These are phyloP conservation scores for Musca vetustissima DNA, from an alignment of 1,140 invertebrate genomes.

Conservation along the genomic window DNA sequence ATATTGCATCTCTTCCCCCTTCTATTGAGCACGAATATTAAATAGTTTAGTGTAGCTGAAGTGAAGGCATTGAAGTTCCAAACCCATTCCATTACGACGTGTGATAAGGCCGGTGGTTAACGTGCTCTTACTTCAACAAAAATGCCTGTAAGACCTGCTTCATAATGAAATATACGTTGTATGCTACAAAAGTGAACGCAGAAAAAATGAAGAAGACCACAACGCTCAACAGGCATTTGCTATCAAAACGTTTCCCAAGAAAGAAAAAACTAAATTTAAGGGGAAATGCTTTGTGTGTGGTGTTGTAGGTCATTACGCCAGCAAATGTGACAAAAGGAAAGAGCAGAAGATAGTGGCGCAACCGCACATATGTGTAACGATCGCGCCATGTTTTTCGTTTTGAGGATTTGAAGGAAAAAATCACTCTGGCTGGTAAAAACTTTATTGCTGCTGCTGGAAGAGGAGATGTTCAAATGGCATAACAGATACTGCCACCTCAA, in stretches of 20 bases:
- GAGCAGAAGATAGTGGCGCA: not conserved
- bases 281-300: constrained; percentile 5
- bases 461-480: constrained; percentile 2
- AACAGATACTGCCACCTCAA: not conserved
- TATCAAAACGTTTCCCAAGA: not conserved
- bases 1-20: too few species aligned
- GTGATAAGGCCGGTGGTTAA: too few species aligned
- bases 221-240: not conserved
- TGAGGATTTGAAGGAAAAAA: not conserved
- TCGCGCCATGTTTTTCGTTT: not conserved
- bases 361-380: constrained; percentile 11
- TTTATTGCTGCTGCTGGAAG: not conserved
- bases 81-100: too few species aligned
- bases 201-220: not conserved
- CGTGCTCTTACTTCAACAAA: too few species aligned
- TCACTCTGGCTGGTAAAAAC: not conserved
- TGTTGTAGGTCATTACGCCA: not conserved
- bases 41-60: too few species aligned
- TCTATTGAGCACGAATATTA: too few species aligned
- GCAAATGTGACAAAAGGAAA: not conserved
- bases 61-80: too few species aligned
- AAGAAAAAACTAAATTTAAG: constrained; percentile 8
- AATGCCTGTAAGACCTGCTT: too few species aligned
- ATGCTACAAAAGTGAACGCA: not conserved
- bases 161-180: too few species aligned